Evolutionary conservation across 2,888 invertebrate genomes (phyloP), one percentile per base, ranked within the genome.

Genomic region (Calephelis perditalis): DNA sequence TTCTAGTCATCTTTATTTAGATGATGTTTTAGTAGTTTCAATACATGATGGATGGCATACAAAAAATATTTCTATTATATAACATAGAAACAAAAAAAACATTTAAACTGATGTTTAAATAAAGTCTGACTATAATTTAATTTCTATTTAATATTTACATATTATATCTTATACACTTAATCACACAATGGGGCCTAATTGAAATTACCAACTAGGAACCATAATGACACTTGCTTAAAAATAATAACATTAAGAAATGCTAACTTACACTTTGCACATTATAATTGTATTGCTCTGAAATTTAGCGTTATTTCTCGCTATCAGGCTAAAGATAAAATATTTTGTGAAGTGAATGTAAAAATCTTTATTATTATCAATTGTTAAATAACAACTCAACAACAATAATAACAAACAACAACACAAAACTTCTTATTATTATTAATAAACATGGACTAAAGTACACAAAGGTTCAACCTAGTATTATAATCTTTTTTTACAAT

Each of bases 1-100:
- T 59, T 46, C 64, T 70, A 66, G 64, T 71, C 72, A 73, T 71
- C 68, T 82, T 83, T 82, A 79, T 81, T 81, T 72, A 75, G 74
- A 76, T 67, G 66, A 68, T 70, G 71, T 66, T 37, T 69, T 63
- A 68, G 66, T 70, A 68, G 62, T 67, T 67, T 74, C 62, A 49
- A 62, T 59, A 63, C 64, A 68, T 65, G 66, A 63, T 72, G 74
- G 73, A 74, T 73, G 73, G 73, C 74, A 73, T 73, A 70, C 66
- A 69, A 65, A 70, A 67, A 68, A 67, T 63, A 60, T 45, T 64
- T 63, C 62, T 63, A 61, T 68, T 56, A 61, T 62, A 68, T 63
- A 62, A 65, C 63, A 67, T 58, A 65, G 64, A 65, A 62, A 65
- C 63, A 62, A 63, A 63, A 67, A 12, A 57, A 66, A 57, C 62